Conservation (phyloP, 2,888 invertebrate species). For the Myopa tessellatipennis region DNA sequence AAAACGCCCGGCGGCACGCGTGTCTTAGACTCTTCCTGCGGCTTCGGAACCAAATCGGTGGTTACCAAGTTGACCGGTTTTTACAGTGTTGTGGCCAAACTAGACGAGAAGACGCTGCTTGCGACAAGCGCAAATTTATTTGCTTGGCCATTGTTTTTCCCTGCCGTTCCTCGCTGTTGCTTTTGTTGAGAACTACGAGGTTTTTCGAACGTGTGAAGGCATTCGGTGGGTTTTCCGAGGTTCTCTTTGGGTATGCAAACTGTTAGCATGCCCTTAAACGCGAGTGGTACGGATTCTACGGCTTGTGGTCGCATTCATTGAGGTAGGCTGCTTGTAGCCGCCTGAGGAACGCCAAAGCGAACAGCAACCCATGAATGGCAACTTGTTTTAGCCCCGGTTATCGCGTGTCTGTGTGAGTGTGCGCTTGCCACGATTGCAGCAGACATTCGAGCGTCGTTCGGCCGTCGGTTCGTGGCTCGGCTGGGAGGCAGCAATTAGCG, state of each 20-base stretch:
- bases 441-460: conserved; percentile 33
- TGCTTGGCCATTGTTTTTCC: too few relatives aligned
- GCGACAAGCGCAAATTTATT: not conserved
- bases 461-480: conserved; percentile 23
- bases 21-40: too few relatives aligned
- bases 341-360: conserved; percentile 2
- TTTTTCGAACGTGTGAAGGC: not conserved
- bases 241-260: conserved; percentile 13
- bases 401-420: conserved; percentile 9
- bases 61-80: not conserved
- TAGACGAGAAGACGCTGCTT: not conserved
- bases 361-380: conserved; percentile 25
- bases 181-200: too few relatives aligned
- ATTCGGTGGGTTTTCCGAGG: not conserved
- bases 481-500: conserved; percentile 36
- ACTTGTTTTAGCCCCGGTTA: conserved; percentile 14
- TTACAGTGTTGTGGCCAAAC: not conserved
- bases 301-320: conserved; percentile 30
- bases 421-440: conserved; percentile 17
- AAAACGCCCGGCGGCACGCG: not conserved
- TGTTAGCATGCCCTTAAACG: conserved; percentile 12
- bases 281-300: conserved; percentile 24
- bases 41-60: not conserved
- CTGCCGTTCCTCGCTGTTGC: too few relatives aligned
- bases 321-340: conserved; percentile 7